Base-by-base conservation (phyloP, 1,140 invertebrate species). In the Tribolium castaneum region DNA sequence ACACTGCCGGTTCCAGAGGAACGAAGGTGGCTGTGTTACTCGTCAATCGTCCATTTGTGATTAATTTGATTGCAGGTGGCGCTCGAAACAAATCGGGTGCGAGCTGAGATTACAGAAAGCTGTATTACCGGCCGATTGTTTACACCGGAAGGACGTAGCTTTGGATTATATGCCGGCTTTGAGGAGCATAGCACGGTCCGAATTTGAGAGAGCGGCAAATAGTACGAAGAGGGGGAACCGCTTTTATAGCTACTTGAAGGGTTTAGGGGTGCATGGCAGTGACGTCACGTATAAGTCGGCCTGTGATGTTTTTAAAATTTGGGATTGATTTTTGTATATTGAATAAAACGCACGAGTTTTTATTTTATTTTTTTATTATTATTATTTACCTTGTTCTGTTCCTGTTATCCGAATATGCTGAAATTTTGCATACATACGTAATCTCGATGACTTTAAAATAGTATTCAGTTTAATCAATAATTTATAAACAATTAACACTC, bases 181-280 rank as follows among this genome's bases (percentile, higher is more conserved):
- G 75, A 87, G 91, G 14, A 84, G 85, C 45, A 90, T 92, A 49
- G 90, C 90, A 73, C 87, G 90, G 59, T 85, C 88, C 34, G 91
- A 92, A 81, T 88, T 87, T 77, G 80, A 82, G 9, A 88, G 90
- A 79, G 87, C 88, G 3, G 85, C 87, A 49, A 85, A 77, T 16
- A 88, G 86, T 81, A 82, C 77, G 14, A 90, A 86, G 84, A 87
- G 88, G 84, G 90, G 88, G 81, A 92, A 87, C 85, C 86, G 91
- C 51, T 92, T 91, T 84, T 91, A 90, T 86, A 90, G 92, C 83
- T 92, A 92, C 85, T 85, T 92, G 3, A 79, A 75, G 52, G 77
- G 74, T 78, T 74, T 86, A 30, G 81, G 79, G 35, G 73, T 86
- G 9, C 54, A 78, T 78, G 80, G 79, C 73, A 80, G 80, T 10